A percentile compares a stretch with the other conserved stretches of the same genome.
phyloP scores from a whole-genome alignment of 92 coral and sea anemone species.

The Paragorgia papillata region DNA sequence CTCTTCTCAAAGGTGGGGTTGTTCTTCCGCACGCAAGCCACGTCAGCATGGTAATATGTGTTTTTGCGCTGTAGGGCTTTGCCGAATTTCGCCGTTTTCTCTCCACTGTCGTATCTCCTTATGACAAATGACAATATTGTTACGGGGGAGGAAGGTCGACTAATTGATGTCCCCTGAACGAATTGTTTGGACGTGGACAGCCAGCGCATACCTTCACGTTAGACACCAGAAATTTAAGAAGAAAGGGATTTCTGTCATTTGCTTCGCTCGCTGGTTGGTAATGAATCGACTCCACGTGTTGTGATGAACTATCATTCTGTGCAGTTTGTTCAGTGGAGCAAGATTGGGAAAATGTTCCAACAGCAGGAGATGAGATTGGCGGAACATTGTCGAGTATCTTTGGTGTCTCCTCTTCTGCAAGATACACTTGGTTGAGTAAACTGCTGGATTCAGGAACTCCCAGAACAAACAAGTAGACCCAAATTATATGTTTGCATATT shows the following conservation, averaged over 20 bases:
- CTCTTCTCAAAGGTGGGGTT: constrained; percentile 27
- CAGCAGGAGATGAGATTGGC: constrained; percentile 3
- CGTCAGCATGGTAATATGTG: constrained; percentile 42
- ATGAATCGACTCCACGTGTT: neutral
- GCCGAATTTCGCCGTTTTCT: constrained; percentile 24
- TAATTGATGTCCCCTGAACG: constrained; percentile 16
- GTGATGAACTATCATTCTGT: neutral
- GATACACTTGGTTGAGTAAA: constrained; percentile 17
- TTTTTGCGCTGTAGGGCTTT: constrained; percentile 35
- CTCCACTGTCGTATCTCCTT: constrained; percentile 35
- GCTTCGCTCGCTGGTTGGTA: constrained; percentile 44
- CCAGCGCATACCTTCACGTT: constrained; percentile 41
- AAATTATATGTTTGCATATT: constrained; percentile 43
- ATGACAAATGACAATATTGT: constrained; percentile 37
- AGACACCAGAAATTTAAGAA: constrained; percentile 15
- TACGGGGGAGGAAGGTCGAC: constrained; percentile 27
- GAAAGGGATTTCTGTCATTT: neutral
- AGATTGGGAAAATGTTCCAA: neutral
- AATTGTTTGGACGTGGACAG: constrained; percentile 10
- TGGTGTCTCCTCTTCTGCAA: neutral
- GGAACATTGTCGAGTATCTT: neutral
- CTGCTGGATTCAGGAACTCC: constrained; percentile 20
- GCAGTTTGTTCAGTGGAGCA: neutral
- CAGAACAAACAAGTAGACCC: constrained; percentile 30
- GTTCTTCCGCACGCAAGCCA: constrained; percentile 23